Evolutionary conservation across 2,113 vertebrate species (phyloP), one percentile per base, ranked within the genome.

Genomic region (Phaethon lepturus): DNA sequence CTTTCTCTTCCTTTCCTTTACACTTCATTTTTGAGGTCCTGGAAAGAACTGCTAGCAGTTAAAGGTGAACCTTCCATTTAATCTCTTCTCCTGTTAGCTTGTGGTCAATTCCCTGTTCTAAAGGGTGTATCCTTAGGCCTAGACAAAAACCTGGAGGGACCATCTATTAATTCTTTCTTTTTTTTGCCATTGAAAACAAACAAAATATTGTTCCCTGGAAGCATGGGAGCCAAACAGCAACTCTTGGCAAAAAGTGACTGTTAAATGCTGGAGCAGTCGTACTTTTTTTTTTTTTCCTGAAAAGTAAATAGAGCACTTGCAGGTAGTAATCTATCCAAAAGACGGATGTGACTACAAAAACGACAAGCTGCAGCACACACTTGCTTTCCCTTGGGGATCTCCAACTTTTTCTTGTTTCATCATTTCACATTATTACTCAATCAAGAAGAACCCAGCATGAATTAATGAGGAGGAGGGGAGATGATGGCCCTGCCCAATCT

Each of bases 151-250:
- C 47, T 79, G 35, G 35, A 86, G 47, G 24, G 10, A 58, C 13
- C 2, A 0, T 50, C 29, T 79, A 55, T 72, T 83, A 91, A 71
- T 80, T n/a, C 52, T 3, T 15, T 29, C 40, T 72, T 75, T 69
- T 50, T 83, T 38, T 29, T 71, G 2, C 62, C 49, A 89, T 76
- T 93, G 58, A 93, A 94, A 92, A 56, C 33, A 94, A 94, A 68
- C 33, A 86, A 85, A 84, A 85, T 52, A 91, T 80, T 73, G 73
- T 93, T 96, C 74, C 86, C 69, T 95, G 66, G 66, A 91, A 92
- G 59, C 84, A 82, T 49, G 68, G 50, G 91, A 96, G 45, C 35
- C 78, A 78, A 93, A 76, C 44, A 90, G 44, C 14, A 88, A 7
- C 72, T 78, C 83, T 75, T 89, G 92, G 86, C 92, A 82, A 64